Evolutionary conservation across 1,140 invertebrate species (phyloP).

Genomic region (Orchestia grillus): DNA sequence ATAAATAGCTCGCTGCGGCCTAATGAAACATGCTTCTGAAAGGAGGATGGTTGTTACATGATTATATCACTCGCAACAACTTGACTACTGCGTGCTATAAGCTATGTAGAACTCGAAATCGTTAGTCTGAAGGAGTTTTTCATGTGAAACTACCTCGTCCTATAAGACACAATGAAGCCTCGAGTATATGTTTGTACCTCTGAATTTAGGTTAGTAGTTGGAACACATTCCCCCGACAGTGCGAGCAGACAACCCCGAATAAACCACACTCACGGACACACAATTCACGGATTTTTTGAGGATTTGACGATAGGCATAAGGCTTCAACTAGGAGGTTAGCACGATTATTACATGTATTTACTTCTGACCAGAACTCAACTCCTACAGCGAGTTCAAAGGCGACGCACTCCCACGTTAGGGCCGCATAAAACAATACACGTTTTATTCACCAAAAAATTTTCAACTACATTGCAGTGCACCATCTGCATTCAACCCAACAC

Average conservation of each 20-base stretch:
- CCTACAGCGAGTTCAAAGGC: background rate
- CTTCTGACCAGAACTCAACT: background rate
- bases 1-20: too few relatives aligned
- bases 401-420: background rate
- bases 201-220: background rate
- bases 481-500: background rate
- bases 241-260: background rate
- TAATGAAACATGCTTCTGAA: too few relatives aligned
- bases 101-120: background rate
- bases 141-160: background rate
- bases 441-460: background rate
- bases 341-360: background rate
- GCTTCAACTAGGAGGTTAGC: background rate
- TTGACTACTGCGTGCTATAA: too few relatives aligned
- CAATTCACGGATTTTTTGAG: background rate
- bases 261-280: background rate
- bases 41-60: too few relatives aligned
- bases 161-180: background rate
- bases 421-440: too few relatives aligned
- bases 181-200: background rate
- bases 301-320: background rate
- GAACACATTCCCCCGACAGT: background rate
- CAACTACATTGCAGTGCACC: background rate
- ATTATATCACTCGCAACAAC: too few relatives aligned
- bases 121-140: background rate